Evolutionary conservation across 1,140 invertebrate genomes (phyloP).

Genomic region (Harpegnathos saltator): DNA sequence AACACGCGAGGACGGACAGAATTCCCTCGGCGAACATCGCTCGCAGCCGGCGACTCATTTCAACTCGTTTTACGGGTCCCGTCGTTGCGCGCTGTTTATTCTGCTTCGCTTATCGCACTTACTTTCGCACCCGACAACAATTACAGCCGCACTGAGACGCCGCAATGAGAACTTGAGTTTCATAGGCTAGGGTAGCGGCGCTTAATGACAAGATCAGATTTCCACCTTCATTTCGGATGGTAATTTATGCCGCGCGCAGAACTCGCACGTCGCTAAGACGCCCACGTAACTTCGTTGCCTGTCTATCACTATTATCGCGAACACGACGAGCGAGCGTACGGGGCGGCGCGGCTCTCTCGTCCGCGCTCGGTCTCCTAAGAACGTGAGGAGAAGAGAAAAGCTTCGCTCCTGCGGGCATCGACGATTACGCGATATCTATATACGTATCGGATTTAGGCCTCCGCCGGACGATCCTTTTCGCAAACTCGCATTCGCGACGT

Average conservation of each 20-base stretch:
- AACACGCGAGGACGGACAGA: neutral
- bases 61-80: neutral
- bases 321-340: slow-evolving; percentile 54
- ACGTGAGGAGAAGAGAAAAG: neutral
- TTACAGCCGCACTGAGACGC: slow-evolving; percentile 35
- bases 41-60: too few species aligned
- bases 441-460: neutral
- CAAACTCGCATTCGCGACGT: neutral
- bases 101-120: slow-evolving; percentile 50
- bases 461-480: neutral
- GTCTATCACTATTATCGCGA: slow-evolving; percentile 75
- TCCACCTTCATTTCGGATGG: slow-evolving; percentile 69
- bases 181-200: slow-evolving; percentile 60
- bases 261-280: slow-evolving; percentile 70
- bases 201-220: slow-evolving; percentile 75
- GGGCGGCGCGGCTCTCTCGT: too few species aligned
- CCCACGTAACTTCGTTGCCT: slow-evolving; percentile 71
- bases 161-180: slow-evolving; percentile 65
- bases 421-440: slow-evolving; percentile 52
- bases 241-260: slow-evolving; percentile 70
- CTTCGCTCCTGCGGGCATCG: neutral
- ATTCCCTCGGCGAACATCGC: too few species aligned
- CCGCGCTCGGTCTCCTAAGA: neutral
- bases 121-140: slow-evolving; percentile 50
- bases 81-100: slow-evolving; percentile 13